Evolutionary conservation across 1,140 invertebrate species (phyloP), one percentile per base, ranked within the genome.

Genomic region (Papilio dardanus): DNA sequence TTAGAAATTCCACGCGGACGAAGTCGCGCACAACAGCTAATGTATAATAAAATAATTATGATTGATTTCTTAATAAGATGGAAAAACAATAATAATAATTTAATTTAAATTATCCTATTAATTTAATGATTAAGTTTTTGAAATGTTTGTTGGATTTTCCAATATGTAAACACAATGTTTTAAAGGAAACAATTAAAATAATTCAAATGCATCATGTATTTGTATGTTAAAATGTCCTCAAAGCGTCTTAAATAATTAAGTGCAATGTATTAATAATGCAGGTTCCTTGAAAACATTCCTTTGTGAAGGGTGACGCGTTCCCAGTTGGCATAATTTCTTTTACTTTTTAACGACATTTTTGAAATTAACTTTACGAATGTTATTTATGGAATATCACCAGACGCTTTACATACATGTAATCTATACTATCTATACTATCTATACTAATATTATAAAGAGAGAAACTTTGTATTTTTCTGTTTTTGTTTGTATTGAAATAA

Each of bases 271-370:
- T 28, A 24, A 58, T 62, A 62, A 62, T 28, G 12, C 54, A 58
- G 21, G 24, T 62, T 62, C 54, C 54, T 62, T 12, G 54, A 62
- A 62, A 62, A 62, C 54, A 62, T 62, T 62, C 54, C 54, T 62
- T 62, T 3, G 10, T 10, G 6, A 62, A n/a, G 54, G 21, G 54
- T 62, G 54, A 54, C 54, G 24, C 24, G 54, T 62, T 62, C 30
- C 24, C 54, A 62, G 50, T 58, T 6, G 10, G 19, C 54, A 54
- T 21, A 10, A 62, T 62, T 62, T 62, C 54, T 62, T 62, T 28
- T 28, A 28, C 54, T 62, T 62, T 62, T 62, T 62, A 28, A 28
- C 21, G 21, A 62, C 54, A 62, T 62, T 62, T 28, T 62, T 14
- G 12, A 62, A 16, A 14, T 62, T 24, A 62, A 28, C 10, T 62